Percentiles rank a stretch among this genome's conserved stretches.
Evolutionary conservation across 1,140 invertebrate species (phyloP).

Genomic region (Oryzaephilus surinamensis): DNA sequence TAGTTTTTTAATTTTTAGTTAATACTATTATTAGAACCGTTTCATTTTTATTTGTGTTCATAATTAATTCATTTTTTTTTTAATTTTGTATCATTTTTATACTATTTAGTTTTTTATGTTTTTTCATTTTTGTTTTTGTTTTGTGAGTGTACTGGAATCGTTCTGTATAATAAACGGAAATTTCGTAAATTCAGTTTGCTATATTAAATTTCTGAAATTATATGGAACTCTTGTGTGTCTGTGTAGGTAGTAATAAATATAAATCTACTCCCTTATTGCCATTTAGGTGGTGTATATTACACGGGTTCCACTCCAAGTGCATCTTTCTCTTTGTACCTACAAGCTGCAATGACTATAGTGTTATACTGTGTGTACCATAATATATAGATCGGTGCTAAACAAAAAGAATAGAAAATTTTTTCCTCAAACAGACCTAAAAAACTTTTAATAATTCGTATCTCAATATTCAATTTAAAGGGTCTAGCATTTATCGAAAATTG

Average conservation of each 20-base stretch:
- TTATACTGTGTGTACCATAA: slow-evolving; percentile 11
- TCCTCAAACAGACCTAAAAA: no score
- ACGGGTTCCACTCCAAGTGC: slow-evolving; percentile 16
- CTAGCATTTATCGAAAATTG: no score
- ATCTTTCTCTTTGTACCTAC: slow-evolving; percentile 14
- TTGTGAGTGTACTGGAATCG: no score
- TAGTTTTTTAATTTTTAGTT: neutral
- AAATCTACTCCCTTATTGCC: no score
- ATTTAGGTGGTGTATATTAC: slow-evolving; percentile 20
- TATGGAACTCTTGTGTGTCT: slow-evolving; percentile 4
- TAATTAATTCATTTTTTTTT: no score
- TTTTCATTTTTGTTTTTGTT: slow-evolving; percentile 1
- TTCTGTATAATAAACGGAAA: no score
- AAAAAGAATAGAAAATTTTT: no score
- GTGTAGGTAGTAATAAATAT: slow-evolving; percentile 7
- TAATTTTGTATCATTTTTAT: no score
- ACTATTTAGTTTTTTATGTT: slow-evolving; percentile 5
- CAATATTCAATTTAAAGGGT: no score
- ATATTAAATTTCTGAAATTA: slow-evolving; percentile 3
- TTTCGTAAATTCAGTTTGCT: neutral
- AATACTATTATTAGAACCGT: slow-evolving; percentile 1
- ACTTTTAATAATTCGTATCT: no score
- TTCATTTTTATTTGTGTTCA: slow-evolving; percentile 4
- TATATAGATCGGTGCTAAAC: slow-evolving; percentile 14
- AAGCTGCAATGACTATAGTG: slow-evolving; percentile 21